Percentiles rank a stretch among this genome's conserved stretches.
Conservation (phyloP, 2,797 vertebrate species). For the Tokudaia tokunoshimensis region DNA sequence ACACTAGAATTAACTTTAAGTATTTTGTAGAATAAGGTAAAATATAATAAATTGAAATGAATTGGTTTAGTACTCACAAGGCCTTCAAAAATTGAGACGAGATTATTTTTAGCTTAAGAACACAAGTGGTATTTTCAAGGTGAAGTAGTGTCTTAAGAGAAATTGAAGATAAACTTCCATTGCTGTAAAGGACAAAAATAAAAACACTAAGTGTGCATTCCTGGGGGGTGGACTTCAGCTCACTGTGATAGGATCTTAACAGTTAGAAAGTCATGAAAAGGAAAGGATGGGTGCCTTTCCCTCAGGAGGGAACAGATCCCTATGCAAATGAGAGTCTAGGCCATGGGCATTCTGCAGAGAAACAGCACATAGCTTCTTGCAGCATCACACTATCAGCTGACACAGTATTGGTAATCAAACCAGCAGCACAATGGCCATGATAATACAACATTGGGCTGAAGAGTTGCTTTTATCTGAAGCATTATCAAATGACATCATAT, state of each 20-base stretch:
- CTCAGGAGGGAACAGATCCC: neutral
- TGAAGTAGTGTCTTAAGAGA: constrained; percentile 17
- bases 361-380: neutral
- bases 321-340: neutral
- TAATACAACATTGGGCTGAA: neutral
- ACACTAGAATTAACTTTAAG: constrained; percentile 17
- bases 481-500: constrained; percentile 26
- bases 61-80: neutral
- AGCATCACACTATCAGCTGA: constrained; percentile 1
- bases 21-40: neutral
- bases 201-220: neutral
- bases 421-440: neutral
- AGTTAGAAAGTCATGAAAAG: neutral
- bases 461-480: constrained; percentile 21
- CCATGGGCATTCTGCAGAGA: neutral
- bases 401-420: neutral
- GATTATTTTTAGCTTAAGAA: constrained; percentile 53
- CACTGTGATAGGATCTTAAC: neutral
- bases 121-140: constrained; percentile 26
- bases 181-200: neutral
- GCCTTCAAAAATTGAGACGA: neutral
- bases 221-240: neutral
- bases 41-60: neutral
- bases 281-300: neutral
- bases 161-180: constrained; percentile 31